Evolutionary conservation across 1,140 invertebrate genomes (phyloP).

Genomic region (Danaus plexippus): DNA sequence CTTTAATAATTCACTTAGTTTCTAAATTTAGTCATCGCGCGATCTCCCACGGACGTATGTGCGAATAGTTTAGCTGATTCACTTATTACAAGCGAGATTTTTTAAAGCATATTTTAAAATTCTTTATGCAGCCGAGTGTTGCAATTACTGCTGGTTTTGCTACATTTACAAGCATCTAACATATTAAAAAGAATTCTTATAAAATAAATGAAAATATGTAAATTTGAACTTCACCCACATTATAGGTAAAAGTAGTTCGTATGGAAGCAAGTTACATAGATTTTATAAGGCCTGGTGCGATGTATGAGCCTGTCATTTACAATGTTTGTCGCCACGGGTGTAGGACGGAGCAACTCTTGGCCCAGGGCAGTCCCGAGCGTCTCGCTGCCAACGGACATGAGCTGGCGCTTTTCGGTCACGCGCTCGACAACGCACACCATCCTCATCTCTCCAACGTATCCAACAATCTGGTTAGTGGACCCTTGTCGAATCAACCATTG

Average conservation of each 20-base stretch:
- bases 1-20: slow-evolving; percentile 12
- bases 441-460: slow-evolving; percentile 48
- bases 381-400: slow-evolving; percentile 70
- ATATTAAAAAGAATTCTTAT: too few species aligned
- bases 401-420: slow-evolving; percentile 80
- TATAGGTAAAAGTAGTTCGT: too few species aligned
- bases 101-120: too few species aligned
- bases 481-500: neutral
- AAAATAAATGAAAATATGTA: too few species aligned
- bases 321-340: slow-evolving; percentile 13
- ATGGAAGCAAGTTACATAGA: too few species aligned
- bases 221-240: too few species aligned
- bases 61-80: slow-evolving; percentile 21
- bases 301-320: too few species aligned
- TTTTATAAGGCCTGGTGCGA: too few species aligned
- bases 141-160: too few species aligned
- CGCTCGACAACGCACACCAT: slow-evolving; percentile 76
- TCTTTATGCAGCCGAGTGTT: too few species aligned
- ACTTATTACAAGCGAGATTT: slow-evolving; percentile 1
- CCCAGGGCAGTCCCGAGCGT: slow-evolving; percentile 60
- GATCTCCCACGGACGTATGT: slow-evolving; percentile 23
- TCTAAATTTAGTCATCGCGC: slow-evolving; percentile 22
- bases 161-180: too few species aligned
- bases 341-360: slow-evolving; percentile 62
- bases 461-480: slow-evolving; percentile 55